Evolutionary conservation across 2,113 vertebrate species (phyloP), one percentile per base, ranked within the genome.

Genomic region (Poeciliopsis occidentalis): DNA sequence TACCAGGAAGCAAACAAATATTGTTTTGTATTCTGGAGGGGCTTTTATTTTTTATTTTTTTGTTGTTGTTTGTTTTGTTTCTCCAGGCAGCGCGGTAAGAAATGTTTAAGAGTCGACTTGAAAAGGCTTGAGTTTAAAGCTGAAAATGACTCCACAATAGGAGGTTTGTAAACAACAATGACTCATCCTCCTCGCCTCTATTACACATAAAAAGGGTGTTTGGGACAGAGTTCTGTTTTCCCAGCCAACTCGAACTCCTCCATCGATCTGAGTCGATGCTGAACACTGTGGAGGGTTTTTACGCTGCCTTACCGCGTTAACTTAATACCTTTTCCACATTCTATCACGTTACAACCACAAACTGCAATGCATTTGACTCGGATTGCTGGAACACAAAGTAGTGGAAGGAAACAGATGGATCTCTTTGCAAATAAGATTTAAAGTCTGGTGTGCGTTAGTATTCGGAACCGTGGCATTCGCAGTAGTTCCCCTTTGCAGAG

Each of bases 1-100:
- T 6, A 71, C 27, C 37, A 67, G 63, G 8, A 71, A 67, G 67
- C 67, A 51, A 54, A 70, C 39, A 51, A 37, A 71, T 54, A 41
- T 60, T 67, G 61, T 75, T 69, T 65, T 57, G 44, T 26, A 10
- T 75, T 75, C 60, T 12, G 12, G 5, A 57, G 26, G 65, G 17
- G 71, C 71, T 73, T 67, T 22, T 41, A 7, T 32, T 32, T 7
- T 32, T 32, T 31, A 31, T 4, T 7, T 32, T 34, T 10, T 11
- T 37, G 8, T 3, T 37, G 10, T 37, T 24, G 51, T 78, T 76
- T 67, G 22, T 34, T n/a, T 34, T 70, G 34, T 31, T 57, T 57
- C 15, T n/a, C 31, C 12, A 64, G 30, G 22, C 64, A 69, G 24
- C 19, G 8, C 30, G 62, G 12, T 26, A 32, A 57, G 11, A 76